These are phyloP conservation scores for Diarsia mendica DNA, from an alignment of 2,888 invertebrate species.

Conservation along the genomic window DNA sequence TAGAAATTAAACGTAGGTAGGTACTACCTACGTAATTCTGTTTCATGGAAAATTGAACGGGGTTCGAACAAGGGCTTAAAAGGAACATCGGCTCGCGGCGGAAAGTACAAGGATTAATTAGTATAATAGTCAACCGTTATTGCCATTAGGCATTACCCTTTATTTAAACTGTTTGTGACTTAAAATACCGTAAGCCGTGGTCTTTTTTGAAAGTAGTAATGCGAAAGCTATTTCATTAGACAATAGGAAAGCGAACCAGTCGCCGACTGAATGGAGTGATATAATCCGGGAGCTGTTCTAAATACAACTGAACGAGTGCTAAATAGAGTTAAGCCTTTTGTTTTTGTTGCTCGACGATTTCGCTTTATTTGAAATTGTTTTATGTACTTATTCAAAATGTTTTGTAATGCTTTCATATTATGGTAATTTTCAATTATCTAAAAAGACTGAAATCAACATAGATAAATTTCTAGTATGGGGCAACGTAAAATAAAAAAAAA, in stretches of 20 bases:
- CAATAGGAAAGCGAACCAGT: constrained; percentile 24
- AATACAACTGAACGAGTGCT: constrained; percentile 14
- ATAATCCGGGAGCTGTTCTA: constrained; percentile 11
- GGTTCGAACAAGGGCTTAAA: constrained; percentile 61
- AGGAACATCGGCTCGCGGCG: constrained; percentile 64
- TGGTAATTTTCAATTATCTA: background rate
- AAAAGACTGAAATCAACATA: background rate
- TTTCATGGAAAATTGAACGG: constrained; percentile 62
- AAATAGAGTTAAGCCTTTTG: constrained; percentile 20
- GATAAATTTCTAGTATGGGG: no score
- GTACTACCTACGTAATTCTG: constrained; percentile 42
- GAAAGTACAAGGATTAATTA: constrained; percentile 72
- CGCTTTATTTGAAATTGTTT: constrained; percentile 11
- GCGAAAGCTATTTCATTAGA: constrained; percentile 1
- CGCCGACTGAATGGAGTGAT: constrained; percentile 6
- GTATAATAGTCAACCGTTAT: constrained; percentile 53
- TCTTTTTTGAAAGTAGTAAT: background rate
- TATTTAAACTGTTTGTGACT: constrained; percentile 1
- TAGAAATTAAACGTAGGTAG: constrained; percentile 49
- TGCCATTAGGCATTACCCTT: constrained; percentile 38
- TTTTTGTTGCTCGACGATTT: background rate
- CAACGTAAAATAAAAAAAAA: no score
- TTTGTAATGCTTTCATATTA: background rate
- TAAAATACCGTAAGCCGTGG: constrained; percentile 26
- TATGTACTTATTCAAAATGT: background rate